Evolutionary conservation across 35 echinoderm and acorn worm species (phyloP).

Genomic region (Hemicentrotus pulcherrimus): DNA sequence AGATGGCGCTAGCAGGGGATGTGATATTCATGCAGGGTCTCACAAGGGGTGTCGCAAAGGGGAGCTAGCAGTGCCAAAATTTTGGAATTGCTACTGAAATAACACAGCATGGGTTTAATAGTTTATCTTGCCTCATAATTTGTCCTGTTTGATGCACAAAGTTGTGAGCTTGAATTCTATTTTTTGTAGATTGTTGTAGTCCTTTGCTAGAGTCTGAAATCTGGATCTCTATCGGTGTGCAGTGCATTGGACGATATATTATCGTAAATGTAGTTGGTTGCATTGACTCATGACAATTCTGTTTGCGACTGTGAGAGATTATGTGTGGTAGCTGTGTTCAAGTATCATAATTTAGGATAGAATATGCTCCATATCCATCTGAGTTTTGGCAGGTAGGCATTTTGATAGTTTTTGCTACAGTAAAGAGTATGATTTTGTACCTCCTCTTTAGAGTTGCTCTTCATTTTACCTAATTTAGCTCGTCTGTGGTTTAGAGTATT

Average conservation of each 20-base stretch:
- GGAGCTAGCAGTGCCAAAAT: neutral
- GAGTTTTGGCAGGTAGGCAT: neutral
- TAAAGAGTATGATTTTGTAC: no score
- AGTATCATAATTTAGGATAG: neutral
- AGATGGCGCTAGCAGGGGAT: neutral
- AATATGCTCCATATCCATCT: neutral
- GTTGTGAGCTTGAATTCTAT: neutral
- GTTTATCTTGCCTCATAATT: neutral
- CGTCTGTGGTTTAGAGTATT: no score
- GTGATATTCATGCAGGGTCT: neutral
- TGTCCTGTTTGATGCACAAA: neutral
- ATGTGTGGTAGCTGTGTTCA: neutral
- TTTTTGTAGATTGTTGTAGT: neutral
- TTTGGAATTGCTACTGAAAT: slow-evolving; percentile 25
- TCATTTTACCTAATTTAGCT: no score
- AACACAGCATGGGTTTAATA: slow-evolving; percentile 30
- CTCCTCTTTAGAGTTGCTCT: no score
- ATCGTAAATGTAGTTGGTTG: neutral
- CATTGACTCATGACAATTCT: neutral
- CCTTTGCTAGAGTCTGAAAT: neutral
- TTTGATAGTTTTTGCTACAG: neutral
- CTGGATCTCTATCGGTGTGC: neutral
- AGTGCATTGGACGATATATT: neutral
- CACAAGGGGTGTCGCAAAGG: neutral
- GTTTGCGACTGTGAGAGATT: neutral